phyloP scores from a whole-genome alignment of 2,888 invertebrate species.

The Oxystoma pomonae region DNA sequence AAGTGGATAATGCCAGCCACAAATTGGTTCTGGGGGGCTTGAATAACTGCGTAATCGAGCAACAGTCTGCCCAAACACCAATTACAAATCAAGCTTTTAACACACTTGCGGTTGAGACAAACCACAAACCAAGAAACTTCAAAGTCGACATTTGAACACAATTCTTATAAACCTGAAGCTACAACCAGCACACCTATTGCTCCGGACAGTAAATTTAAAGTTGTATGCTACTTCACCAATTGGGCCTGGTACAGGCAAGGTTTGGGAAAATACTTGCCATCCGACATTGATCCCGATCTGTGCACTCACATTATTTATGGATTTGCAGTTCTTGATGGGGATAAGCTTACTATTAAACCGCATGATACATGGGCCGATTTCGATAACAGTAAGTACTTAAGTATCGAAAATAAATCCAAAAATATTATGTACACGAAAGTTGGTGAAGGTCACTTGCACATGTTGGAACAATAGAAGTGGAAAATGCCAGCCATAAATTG shows the following conservation, averaged over 20 bases:
- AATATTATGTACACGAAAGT: too few species aligned
- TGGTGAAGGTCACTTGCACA: too few species aligned
- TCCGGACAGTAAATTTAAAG: neutral
- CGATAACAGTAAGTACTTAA: constrained; percentile 75
- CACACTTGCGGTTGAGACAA: too few species aligned
- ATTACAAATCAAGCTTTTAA: too few species aligned
- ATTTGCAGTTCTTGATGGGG: constrained; percentile 80
- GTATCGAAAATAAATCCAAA: too few species aligned
- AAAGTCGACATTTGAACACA: constrained; percentile 66
- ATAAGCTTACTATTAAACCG: constrained; percentile 71
- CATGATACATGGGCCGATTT: constrained; percentile 88
- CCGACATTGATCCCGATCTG: constrained; percentile 76
- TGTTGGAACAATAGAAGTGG: too few species aligned
- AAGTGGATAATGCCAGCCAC: too few species aligned
- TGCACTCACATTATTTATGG: constrained; percentile 92
- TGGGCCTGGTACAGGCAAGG: constrained; percentile 93
- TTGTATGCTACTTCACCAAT: constrained; percentile 78
- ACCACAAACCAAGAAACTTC: constrained; percentile 49
- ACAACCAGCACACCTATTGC: neutral
- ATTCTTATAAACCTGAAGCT: neutral
- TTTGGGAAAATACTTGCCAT: constrained; percentile 75
- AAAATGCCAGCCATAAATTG: too few species aligned
- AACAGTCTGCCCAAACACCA: too few species aligned
- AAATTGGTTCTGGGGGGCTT: too few species aligned
- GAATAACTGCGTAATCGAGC: too few species aligned